Percentiles rank a stretch among this genome's conserved stretches.
phyloP scores from a whole-genome alignment of 37 sponge, comb jelly and placozoan genomes.

The Ianthella basta region DNA sequence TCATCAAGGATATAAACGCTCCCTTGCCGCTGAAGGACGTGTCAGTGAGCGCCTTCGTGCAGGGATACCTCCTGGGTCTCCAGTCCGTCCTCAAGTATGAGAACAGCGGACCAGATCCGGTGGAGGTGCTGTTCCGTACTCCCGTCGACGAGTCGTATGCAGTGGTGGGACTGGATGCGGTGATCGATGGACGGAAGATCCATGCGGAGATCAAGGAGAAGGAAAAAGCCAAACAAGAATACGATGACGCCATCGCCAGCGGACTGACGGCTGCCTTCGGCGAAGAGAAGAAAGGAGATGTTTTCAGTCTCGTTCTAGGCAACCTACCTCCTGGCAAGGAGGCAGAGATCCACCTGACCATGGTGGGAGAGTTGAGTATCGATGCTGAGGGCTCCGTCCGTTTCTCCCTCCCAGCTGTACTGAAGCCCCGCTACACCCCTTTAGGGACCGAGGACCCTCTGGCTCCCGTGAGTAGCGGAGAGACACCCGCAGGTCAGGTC shows the following conservation, averaged over 20 bases:
- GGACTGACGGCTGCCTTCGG: constrained; percentile 62
- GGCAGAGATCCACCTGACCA: constrained; percentile 48
- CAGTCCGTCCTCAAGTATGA: constrained; percentile 38
- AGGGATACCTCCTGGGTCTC: constrained; percentile 43
- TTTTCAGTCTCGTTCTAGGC: constrained; percentile 64
- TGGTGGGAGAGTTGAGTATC: constrained; percentile 57
- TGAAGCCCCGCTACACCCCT: constrained; percentile 57
- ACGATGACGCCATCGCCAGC: constrained; percentile 70
- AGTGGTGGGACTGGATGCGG: constrained; percentile 54
- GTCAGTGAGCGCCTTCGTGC: constrained; percentile 35
- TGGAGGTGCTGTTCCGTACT: constrained; percentile 56
- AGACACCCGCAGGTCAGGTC: constrained; percentile 20
- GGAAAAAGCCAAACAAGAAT: constrained; percentile 53
- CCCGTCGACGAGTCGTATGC: constrained; percentile 63
- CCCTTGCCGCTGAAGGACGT: constrained; percentile 38
- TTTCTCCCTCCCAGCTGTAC: constrained; percentile 47
- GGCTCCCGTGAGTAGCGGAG: neutral
- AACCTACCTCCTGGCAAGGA: constrained; percentile 68
- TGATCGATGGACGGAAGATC: constrained; percentile 63
- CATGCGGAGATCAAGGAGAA: constrained; percentile 66
- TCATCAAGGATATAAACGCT: constrained; percentile 2
- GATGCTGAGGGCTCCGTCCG: constrained; percentile 49
- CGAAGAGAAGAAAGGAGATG: constrained; percentile 67
- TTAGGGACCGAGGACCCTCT: constrained; percentile 39
- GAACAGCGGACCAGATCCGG: constrained; percentile 52